These are phyloP conservation scores for Telenomus remus DNA, from an alignment of 1,140 invertebrate genomes.

Conservation along the genomic window DNA sequence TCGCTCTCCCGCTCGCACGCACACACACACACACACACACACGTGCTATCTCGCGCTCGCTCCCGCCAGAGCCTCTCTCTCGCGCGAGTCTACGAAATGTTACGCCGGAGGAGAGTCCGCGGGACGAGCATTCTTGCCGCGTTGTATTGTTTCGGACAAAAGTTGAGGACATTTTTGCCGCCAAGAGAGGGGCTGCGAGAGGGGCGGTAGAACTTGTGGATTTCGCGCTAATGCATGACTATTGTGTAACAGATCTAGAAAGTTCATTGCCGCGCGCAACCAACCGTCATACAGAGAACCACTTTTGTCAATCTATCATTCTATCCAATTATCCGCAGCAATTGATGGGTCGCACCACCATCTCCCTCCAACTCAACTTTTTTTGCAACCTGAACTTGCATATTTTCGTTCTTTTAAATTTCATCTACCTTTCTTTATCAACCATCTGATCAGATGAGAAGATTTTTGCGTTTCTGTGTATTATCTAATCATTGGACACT, in stretches of 20 bases:
- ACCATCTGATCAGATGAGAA: too few species aligned
- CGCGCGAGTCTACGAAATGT: slow-evolving; percentile 22
- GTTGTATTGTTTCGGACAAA: slow-evolving; percentile 49
- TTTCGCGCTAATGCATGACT: slow-evolving; percentile 44
- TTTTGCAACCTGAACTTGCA: neutral
- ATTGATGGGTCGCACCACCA: slow-evolving; percentile 26
- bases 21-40: slow-evolving; percentile 10
- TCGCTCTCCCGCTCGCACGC: slow-evolving; percentile 16
- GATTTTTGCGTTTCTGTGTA: too few species aligned
- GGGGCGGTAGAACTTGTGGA: slow-evolving; percentile 47
- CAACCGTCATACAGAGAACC: slow-evolving; percentile 14
- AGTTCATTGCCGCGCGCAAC: slow-evolving; percentile 47
- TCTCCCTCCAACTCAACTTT: neutral
- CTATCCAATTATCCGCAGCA: slow-evolving; percentile 21
- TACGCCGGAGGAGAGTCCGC: slow-evolving; percentile 28
- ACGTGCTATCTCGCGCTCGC: slow-evolving; percentile 14
- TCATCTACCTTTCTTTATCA: too few species aligned
- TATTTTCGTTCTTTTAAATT: too few species aligned
- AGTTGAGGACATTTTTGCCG: slow-evolving; percentile 42
- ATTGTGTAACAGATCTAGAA: slow-evolving; percentile 52
- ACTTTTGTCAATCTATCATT: slow-evolving; percentile 41
- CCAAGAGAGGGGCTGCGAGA: slow-evolving; percentile 10
- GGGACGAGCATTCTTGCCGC: slow-evolving; percentile 43
- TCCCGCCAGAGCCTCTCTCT: slow-evolving; percentile 5
- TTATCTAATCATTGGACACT: too few species aligned